phyloP scores from a whole-genome alignment of 2,797 vertebrate genomes.

The Ispidina picta region DNA sequence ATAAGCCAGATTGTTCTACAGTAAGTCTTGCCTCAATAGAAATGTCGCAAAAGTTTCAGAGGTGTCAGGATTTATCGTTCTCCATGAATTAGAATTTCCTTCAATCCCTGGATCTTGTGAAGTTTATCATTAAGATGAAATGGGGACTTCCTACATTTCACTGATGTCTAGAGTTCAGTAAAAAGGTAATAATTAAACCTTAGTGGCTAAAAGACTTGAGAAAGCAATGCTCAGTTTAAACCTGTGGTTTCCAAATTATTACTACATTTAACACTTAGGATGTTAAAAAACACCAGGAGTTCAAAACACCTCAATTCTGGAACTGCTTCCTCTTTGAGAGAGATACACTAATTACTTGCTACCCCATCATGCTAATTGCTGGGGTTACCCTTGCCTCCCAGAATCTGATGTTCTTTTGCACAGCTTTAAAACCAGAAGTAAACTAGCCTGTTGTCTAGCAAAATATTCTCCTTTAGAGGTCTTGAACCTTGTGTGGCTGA shows the following conservation, averaged over 20 bases:
- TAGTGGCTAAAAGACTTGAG: not conserved
- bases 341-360: not conserved
- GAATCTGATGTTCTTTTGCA: not conserved
- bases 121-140: not conserved
- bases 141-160: not conserved
- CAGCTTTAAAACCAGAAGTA: not conserved
- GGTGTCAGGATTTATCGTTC: not conserved
- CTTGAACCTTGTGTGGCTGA: not conserved
- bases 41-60: not conserved
- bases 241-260: not conserved
- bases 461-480: not conserved
- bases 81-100: not conserved
- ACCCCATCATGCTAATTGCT: not conserved
- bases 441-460: not conserved
- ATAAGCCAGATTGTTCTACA: not conserved
- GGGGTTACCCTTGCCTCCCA: not conserved
- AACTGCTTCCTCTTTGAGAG: not conserved
- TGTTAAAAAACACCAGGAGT: not conserved
- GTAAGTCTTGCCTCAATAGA: not conserved
- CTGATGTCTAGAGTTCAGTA: fast-evolving
- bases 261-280: not conserved
- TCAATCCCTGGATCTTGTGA: not conserved
- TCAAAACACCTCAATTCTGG: not conserved
- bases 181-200: not conserved
- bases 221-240: not conserved